These are phyloP conservation scores for Dicrostonyx torquatus DNA, from an alignment of 2,797 vertebrate species.

Conservation along the genomic window DNA sequence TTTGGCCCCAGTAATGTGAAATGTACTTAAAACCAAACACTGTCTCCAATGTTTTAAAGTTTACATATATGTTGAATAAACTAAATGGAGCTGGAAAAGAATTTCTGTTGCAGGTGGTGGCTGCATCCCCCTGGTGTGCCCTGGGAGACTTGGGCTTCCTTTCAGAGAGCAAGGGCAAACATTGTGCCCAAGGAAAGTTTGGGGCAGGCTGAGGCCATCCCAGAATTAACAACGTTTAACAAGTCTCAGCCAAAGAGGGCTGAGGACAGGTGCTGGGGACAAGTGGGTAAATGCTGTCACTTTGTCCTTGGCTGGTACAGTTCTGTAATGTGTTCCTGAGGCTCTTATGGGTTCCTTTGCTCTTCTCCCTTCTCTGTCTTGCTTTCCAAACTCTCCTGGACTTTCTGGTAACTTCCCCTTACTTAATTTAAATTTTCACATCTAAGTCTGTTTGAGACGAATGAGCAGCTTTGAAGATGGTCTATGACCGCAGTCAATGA, in stretches of 20 bases:
- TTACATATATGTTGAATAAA: slow-evolving; percentile 7
- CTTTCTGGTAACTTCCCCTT: neutral
- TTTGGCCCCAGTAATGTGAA: slow-evolving; percentile 42
- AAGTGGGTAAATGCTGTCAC: neutral
- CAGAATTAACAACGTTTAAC: neutral
- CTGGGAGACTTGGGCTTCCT: neutral
- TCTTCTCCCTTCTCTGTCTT: neutral
- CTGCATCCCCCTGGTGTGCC: neutral
- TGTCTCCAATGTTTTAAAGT: neutral
- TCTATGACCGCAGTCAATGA: neutral
- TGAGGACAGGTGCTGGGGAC: neutral
- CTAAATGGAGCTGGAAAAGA: neutral
- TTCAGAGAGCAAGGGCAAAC: neutral
- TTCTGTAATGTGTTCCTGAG: neutral
- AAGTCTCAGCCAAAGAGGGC: neutral
- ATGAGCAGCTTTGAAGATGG: slow-evolving; percentile 17
- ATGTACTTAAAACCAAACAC: slow-evolving; percentile 50
- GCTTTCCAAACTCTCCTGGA: neutral
- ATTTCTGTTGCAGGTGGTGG: neutral
- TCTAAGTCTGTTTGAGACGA: slow-evolving; percentile 9
- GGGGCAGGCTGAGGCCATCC: neutral
- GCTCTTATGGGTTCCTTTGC: neutral
- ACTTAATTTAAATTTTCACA: slow-evolving; percentile 5
- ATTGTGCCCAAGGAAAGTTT: neutral
- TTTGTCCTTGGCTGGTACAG: neutral